phyloP scores from a whole-genome alignment of 2,888 invertebrate species.

The Cantharis rustica region DNA sequence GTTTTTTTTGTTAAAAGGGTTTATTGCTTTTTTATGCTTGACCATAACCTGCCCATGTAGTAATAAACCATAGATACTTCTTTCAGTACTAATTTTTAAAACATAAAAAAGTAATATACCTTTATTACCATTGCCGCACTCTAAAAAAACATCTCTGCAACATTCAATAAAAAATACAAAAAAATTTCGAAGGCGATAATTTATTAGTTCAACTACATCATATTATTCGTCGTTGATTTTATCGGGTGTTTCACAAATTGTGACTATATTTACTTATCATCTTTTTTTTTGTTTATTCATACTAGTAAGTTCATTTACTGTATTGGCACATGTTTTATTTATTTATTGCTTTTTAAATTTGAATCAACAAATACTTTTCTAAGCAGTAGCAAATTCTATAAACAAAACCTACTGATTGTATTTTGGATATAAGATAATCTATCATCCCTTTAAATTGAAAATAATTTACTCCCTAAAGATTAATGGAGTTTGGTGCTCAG shows the following conservation, averaged over 20 bases:
- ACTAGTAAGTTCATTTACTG: not conserved
- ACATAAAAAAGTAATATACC: not conserved
- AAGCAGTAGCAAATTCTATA: not conserved
- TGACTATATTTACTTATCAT: not conserved
- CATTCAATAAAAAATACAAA: not conserved
- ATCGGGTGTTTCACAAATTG: not conserved
- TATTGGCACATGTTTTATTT: not conserved
- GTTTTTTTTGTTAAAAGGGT: not conserved
- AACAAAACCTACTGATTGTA: not conserved
- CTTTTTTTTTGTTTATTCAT: not conserved
- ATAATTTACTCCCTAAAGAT: not conserved
- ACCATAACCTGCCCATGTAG: not conserved
- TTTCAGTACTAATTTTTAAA: not conserved
- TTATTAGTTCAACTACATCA: not conserved
- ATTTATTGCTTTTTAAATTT: not conserved
- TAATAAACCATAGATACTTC: not conserved
- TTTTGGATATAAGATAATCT: not conserved
- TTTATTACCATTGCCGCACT: not conserved
- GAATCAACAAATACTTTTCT: not conserved
- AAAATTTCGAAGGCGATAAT: not conserved
- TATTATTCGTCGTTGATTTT: not conserved
- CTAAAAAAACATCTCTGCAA: not conserved
- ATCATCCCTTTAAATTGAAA: not conserved
- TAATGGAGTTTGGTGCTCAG: not conserved
- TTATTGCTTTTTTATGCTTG: not conserved